Conservation (phyloP, 1,140 invertebrate genomes). For the Tetramorium parvispinum region DNA sequence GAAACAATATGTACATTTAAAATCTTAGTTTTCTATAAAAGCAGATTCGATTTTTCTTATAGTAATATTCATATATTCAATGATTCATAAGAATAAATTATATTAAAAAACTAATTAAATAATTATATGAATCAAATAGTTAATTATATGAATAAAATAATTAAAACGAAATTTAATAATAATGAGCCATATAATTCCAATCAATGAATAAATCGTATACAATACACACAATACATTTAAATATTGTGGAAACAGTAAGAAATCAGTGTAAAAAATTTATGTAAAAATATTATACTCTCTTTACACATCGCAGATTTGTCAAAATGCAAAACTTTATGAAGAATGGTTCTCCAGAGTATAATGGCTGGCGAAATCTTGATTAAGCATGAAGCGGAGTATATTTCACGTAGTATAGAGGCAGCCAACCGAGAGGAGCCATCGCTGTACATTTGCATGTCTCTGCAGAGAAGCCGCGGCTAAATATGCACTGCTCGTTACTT, state of each 20-base stretch:
- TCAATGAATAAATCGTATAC: background rate
- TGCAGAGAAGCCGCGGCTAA: conserved; percentile 69
- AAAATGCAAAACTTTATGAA: conserved; percentile 52
- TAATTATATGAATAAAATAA: background rate
- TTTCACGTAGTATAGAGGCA: conserved; percentile 63
- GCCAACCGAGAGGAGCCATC: conserved; percentile 68
- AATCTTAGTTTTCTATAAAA: background rate
- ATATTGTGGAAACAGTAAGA: background rate
- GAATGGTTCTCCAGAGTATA: conserved; percentile 58
- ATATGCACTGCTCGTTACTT: conserved; percentile 71
- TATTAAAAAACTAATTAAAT: background rate
- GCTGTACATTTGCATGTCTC: conserved; percentile 71
- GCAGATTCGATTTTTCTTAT: background rate
- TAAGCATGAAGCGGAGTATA: conserved; percentile 70
- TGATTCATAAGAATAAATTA: background rate
- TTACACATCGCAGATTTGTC: conserved; percentile 46
- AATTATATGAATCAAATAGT: too few species aligned
- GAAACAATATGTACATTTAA: background rate
- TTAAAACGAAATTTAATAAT: conserved; percentile 10
- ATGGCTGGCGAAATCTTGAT: conserved; percentile 68
- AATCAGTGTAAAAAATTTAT: conserved; percentile 5
- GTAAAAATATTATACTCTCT: conserved; percentile 20
- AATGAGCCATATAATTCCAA: background rate
- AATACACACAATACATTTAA: background rate
- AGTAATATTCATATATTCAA: background rate